Evolutionary conservation across 2,113 vertebrate species (phyloP), one percentile per base, ranked within the genome.

Genomic region (Scomber japonicus): DNA sequence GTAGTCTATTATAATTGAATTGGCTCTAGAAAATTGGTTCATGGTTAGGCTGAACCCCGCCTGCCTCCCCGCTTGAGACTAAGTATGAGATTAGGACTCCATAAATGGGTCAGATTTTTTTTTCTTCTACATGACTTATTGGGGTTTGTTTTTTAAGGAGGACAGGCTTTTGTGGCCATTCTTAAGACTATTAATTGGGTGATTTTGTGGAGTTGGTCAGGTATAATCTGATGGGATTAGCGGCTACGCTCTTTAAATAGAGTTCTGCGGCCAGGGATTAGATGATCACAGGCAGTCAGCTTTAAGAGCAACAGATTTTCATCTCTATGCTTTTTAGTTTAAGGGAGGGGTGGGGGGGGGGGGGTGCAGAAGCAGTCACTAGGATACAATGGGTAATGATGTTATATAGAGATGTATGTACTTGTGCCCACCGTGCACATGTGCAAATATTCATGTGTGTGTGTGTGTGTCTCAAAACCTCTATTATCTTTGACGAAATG

Each of bases 221-320:
- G 85, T 90, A 87, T 91, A 93, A 93, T 94, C 90, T 92, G 84
- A 89, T 88, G 76, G 80, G 92, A 93, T 94, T 93, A 90, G 70
- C 9, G 15, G 81, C 84, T 72, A 56, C n/a, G 63, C 74, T 85
- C 89, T 89, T 91, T 91, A 93, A 93, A 92, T 93, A 94, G 89
- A 91, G 86, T 87, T 92, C 71, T 82, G 69, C 46, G 11, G 64
- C 53, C 71, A 51, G 82, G 86, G 90, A 94, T 94, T 90, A 93
- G 76, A 92, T 86, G 71, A 87, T 88, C 83, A 57, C 72, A 80
- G 84, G 53, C 80, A 75, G 86, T 66, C 60, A 4, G 48, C 64
- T 71, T 80, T 50, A 60, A 82, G 57, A 84, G 72, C 66, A 49
- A 59, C 71, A 87, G 70, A 85, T 85, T 91, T 83, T 77, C 65